phyloP scores from a whole-genome alignment of 2,888 invertebrate species.

The Villa cingulata region DNA sequence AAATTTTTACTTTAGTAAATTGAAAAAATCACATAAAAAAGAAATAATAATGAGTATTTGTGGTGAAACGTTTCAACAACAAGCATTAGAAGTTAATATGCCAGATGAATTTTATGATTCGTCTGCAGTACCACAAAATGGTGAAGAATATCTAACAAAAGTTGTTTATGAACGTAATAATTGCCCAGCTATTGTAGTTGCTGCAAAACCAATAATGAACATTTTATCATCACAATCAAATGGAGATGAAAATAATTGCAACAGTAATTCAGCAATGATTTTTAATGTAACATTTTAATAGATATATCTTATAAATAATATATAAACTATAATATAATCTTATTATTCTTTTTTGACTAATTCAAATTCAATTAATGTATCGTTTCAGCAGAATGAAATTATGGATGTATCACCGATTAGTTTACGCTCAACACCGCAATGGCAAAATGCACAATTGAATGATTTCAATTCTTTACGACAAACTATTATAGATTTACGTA shows the following conservation, averaged over 20 bases:
- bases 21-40: too few relatives aligned
- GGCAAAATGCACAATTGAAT: constrained; percentile 25
- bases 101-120: constrained; percentile 29
- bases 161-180: constrained; percentile 30
- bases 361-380: too few relatives aligned
- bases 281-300: too few relatives aligned
- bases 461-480: constrained; percentile 23
- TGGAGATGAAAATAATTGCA: background rate
- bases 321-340: too few relatives aligned
- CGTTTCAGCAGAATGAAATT: constrained; percentile 16
- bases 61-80: constrained; percentile 27
- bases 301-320: too few relatives aligned
- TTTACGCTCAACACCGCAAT: constrained; percentile 30
- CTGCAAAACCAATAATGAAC: constrained; percentile 14
- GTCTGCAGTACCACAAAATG: constrained; percentile 22
- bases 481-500: constrained; percentile 18
- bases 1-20: too few relatives aligned
- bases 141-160: constrained; percentile 31
- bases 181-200: constrained; percentile 28
- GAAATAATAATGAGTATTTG: too few relatives aligned
- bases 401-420: constrained; percentile 17
- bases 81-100: constrained; percentile 28
- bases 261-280: background rate
- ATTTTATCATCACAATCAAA: background rate
- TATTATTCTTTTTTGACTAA: too few relatives aligned